These are phyloP conservation scores for Protula sp. DNA, from an alignment of 2,888 invertebrate genomes.

Conservation along the genomic window DNA sequence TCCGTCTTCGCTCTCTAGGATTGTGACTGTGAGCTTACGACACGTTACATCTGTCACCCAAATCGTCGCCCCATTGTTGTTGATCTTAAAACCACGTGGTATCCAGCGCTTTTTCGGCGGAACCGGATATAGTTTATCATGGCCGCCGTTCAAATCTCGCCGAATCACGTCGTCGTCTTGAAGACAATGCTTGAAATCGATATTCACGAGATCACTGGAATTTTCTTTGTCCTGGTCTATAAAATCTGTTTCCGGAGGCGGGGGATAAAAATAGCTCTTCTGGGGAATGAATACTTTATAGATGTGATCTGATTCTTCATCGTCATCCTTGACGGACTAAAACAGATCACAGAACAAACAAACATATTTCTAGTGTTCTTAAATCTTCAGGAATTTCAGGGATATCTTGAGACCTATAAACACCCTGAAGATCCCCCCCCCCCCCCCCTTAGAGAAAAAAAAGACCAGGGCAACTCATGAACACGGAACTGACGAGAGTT, in stretches of 20 bases:
- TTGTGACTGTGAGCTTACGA: neutral
- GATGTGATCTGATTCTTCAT: neutral
- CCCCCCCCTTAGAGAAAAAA: too few species aligned
- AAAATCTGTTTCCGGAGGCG: neutral
- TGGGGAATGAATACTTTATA: neutral
- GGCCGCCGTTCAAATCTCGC: neutral
- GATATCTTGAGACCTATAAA: too few species aligned
- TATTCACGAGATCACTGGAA: neutral
- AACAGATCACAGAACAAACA: too few species aligned
- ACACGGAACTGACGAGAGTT: too few species aligned
- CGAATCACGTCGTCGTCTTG: neutral
- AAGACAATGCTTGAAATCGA: too few species aligned
- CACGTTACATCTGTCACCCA: neutral
- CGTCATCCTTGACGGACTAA: too few species aligned
- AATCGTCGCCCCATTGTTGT: neutral
- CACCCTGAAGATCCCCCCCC: too few species aligned
- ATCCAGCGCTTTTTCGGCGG: neutral
- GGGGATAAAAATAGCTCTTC: neutral
- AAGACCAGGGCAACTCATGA: too few species aligned
- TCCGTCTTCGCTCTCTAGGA: neutral
- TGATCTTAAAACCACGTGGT: neutral
- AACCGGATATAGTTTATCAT: neutral
- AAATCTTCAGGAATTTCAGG: too few species aligned
- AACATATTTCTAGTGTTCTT: too few species aligned
- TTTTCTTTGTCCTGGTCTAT: neutral